Percentiles rank a stretch among this genome's conserved stretches.
Conservation (phyloP, 2,113 vertebrate genomes). For the Cephalophus harveyi region DNA sequence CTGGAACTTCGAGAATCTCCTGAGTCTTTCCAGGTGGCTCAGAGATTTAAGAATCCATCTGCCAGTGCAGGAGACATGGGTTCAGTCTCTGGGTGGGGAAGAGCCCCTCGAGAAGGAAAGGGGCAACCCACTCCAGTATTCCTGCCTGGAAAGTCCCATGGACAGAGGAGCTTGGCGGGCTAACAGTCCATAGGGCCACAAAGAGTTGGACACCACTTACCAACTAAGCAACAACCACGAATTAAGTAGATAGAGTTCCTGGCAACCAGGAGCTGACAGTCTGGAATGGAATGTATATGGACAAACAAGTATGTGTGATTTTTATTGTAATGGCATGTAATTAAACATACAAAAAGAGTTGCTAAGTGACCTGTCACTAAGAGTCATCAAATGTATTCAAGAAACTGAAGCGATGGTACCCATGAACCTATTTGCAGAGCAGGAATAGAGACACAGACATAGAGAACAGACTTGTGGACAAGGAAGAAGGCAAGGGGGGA, state of each 20-base stretch:
- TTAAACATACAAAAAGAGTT: background rate
- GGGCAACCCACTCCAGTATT: background rate
- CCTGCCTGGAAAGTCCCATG: background rate
- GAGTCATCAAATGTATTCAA: background rate
- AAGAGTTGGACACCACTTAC: background rate
- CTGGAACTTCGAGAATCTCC: background rate
- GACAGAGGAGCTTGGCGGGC: background rate
- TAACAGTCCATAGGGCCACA: background rate
- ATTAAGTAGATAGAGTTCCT: background rate
- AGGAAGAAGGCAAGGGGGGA: background rate
- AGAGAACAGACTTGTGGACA: background rate
- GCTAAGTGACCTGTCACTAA: background rate
- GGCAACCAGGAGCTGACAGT: background rate
- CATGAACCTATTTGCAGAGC: background rate
- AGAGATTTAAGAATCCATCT: background rate
- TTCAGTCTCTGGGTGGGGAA: background rate
- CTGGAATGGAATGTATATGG: background rate
- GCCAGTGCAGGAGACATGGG: background rate
- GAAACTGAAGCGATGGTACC: background rate
- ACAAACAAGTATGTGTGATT: background rate
- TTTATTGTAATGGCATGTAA: background rate
- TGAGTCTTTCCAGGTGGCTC: background rate
- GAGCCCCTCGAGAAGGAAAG: background rate
- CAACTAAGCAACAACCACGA: background rate
- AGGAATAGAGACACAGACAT: background rate